phyloP scores from a whole-genome alignment of 2,888 invertebrate genomes.

The Timema cristinae region DNA sequence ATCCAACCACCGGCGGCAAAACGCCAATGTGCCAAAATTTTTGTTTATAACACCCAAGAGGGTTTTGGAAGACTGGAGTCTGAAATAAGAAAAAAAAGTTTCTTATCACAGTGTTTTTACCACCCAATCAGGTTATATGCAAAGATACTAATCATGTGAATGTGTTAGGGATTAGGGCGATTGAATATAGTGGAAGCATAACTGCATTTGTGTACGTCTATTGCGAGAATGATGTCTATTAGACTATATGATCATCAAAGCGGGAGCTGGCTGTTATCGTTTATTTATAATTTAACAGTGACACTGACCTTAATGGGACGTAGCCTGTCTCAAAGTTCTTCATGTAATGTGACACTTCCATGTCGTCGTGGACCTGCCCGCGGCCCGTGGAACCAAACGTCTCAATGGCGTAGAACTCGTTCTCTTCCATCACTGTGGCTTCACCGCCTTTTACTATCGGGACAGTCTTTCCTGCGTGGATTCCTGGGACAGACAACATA shows the following conservation, averaged over 20 bases:
- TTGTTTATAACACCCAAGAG: constrained; percentile 90
- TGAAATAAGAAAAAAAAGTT: constrained; percentile 40
- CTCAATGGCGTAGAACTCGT: constrained; percentile 98
- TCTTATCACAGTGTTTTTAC: too few species aligned
- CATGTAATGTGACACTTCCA: constrained; percentile 99
- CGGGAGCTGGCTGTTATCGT: too few species aligned
- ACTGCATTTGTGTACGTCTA: too few species aligned
- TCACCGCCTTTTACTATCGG: constrained; percentile 99
- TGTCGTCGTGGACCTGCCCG: constrained; percentile 94
- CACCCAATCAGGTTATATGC: too few species aligned
- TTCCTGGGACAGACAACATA: constrained; percentile 50
- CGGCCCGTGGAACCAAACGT: constrained; percentile 98
- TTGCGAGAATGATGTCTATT: too few species aligned
- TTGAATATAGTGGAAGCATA: too few species aligned
- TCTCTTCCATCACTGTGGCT: constrained; percentile 96
- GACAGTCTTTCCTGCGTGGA: constrained; percentile 96
- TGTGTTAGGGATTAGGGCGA: too few species aligned
- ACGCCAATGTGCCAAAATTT: constrained; percentile 95
- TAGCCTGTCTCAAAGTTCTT: constrained; percentile 92
- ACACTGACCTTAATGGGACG: constrained; percentile 76
- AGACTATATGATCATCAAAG: too few species aligned
- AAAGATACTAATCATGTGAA: too few species aligned
- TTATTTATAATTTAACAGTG: neutral
- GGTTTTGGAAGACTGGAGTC: constrained; percentile 89
- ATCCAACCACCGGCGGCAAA: constrained; percentile 99